Evolutionary conservation across 30 jellyfish, hydroid and myxozoan species (phyloP).

Genomic region (Pseudorhiza aurosa): DNA sequence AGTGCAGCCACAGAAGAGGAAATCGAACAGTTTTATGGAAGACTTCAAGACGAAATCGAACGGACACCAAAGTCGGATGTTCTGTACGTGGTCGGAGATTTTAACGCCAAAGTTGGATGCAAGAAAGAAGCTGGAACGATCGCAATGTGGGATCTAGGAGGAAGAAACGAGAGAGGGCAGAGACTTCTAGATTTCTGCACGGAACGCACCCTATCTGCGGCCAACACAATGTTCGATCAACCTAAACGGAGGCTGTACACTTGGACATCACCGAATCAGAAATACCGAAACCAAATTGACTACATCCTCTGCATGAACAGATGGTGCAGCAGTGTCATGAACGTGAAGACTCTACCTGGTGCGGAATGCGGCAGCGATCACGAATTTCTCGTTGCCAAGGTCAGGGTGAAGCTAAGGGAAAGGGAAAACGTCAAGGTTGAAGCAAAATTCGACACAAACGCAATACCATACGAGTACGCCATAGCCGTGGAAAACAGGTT

Average conservation of each 20-base stretch:
- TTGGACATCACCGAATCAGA: slow-evolving; percentile 22
- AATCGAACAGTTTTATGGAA: background rate
- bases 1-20: too few species aligned
- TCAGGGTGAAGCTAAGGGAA: background rate
- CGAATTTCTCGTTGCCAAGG: slow-evolving; percentile 8
- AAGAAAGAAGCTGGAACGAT: background rate
- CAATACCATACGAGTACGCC: background rate
- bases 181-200: slow-evolving; percentile 1
- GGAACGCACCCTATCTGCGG: background rate
- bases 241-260: slow-evolving; percentile 28
- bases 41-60: background rate
- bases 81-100: slow-evolving; percentile 5
- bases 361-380: slow-evolving; percentile 56
- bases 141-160: slow-evolving; percentile 7
- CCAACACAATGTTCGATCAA: slow-evolving; percentile 17
- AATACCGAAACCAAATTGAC: slow-evolving; percentile 11
- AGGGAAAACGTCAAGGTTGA: background rate
- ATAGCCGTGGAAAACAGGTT: background rate
- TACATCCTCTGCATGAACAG: slow-evolving; percentile 28
- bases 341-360: slow-evolving; percentile 19
- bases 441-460: background rate
- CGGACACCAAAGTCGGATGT: background rate
- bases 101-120: slow-evolving; percentile 21
- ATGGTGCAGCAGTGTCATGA: slow-evolving; percentile 19
- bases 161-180: background rate